These are phyloP conservation scores for Strix aluco DNA, from an alignment of 2,113 vertebrate genomes.

Conservation along the genomic window DNA sequence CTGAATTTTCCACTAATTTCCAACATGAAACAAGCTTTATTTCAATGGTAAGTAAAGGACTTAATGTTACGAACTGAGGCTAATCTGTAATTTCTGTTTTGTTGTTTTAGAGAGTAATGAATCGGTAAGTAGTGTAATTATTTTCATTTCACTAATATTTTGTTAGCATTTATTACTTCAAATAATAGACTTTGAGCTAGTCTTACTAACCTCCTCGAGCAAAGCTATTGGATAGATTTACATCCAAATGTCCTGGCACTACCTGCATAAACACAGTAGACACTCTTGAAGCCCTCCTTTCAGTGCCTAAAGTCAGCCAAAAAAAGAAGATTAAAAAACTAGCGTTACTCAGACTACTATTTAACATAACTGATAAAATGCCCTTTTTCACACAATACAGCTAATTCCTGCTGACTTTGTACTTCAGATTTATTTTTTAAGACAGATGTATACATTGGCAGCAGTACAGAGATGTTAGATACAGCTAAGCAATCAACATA, in stretches of 20 bases:
- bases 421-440: slow-evolving; percentile 58
- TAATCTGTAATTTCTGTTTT: neutral
- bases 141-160: slow-evolving; percentile 16
- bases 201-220: slow-evolving; percentile 93
- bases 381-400: slow-evolving; percentile 48
- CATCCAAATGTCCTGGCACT: slow-evolving; percentile 93
- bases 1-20: neutral
- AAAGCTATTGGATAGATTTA: slow-evolving; percentile 96
- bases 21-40: neutral
- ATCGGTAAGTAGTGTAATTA: neutral
- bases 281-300: slow-evolving; percentile 89
- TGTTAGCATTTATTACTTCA: slow-evolving; percentile 47
- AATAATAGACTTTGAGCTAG: slow-evolving; percentile 75
- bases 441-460: slow-evolving; percentile 61
- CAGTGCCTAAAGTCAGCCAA: slow-evolving; percentile 86
- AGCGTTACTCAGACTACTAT: slow-evolving; percentile 64
- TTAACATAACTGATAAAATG: slow-evolving; percentile 70
- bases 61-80: neutral
- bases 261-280: slow-evolving; percentile 90
- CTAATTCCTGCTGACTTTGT: slow-evolving; percentile 66
- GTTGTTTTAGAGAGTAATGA: neutral
- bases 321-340: slow-evolving; percentile 74
- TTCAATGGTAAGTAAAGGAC: neutral
- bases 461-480: slow-evolving; percentile 70
- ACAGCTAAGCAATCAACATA: slow-evolving; percentile 70